Percentiles rank a stretch among this genome's conserved stretches.
Conservation (phyloP, 2,888 invertebrate genomes). For the Laothoe populi region DNA sequence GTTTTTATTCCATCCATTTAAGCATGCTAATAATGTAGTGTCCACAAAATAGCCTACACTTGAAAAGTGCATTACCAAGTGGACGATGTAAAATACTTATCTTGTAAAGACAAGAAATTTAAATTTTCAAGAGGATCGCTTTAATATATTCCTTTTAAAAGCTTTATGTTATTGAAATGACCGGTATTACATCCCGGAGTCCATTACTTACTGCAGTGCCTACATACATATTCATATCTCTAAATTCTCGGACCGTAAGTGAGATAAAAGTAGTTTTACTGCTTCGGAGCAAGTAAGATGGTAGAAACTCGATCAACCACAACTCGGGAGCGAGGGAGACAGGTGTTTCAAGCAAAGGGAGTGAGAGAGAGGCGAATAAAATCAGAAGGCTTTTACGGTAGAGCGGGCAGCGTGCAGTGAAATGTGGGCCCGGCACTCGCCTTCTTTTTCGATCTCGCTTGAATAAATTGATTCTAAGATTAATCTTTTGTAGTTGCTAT, state of each 20-base stretch:
- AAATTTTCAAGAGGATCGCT: slow-evolving; percentile 52
- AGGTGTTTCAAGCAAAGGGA: slow-evolving; percentile 41
- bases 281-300: slow-evolving; percentile 81
- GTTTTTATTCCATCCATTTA: background rate
- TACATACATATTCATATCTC: slow-evolving; percentile 81
- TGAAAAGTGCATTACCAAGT: slow-evolving; percentile 36
- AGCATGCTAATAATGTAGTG: background rate
- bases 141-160: slow-evolving; percentile 65
- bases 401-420: slow-evolving; percentile 80
- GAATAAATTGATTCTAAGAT: slow-evolving; percentile 83
- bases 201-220: slow-evolving; percentile 75
- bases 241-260: slow-evolving; percentile 74
- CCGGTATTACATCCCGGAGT: slow-evolving; percentile 64
- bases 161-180: slow-evolving; percentile 71
- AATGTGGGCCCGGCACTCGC: slow-evolving; percentile 76
- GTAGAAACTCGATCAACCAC: slow-evolving; percentile 81
- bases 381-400: slow-evolving; percentile 84
- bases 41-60: background rate
- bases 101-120: slow-evolving; percentile 47
- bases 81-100: slow-evolving; percentile 42
- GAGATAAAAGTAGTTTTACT: slow-evolving; percentile 82
- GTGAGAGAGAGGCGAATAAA: slow-evolving; percentile 62
- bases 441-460: slow-evolving; percentile 80
- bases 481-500: slow-evolving; percentile 74
- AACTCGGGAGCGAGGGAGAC: slow-evolving; percentile 63